A percentile compares a stretch with the other conserved stretches of the same genome.
Conservation (phyloP, 2,797 vertebrate genomes). For the Strix occidentalis region DNA sequence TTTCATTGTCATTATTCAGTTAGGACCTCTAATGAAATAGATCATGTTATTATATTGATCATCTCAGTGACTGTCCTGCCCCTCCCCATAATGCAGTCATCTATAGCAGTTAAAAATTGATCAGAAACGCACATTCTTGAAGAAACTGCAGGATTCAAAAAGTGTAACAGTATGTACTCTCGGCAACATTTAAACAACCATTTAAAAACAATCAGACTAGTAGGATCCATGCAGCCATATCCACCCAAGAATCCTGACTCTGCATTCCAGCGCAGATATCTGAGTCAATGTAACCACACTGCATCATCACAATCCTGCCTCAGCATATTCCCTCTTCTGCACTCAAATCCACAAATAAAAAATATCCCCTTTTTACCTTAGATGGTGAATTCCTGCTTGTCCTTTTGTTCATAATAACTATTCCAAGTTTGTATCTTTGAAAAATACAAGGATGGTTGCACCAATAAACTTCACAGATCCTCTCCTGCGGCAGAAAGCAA, state of each 20-base stretch:
- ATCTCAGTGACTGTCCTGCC: conserved; percentile 6
- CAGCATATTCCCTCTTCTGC: conserved; percentile 52
- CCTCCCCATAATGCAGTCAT: conserved; percentile 59
- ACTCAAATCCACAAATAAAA: conserved; percentile 55
- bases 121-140: conserved; percentile 8
- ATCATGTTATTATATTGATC: conserved; percentile 46
- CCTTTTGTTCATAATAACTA: conserved; percentile 53
- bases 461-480: conserved; percentile 70
- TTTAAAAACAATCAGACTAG: background rate
- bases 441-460: conserved; percentile 29
- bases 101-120: conserved; percentile 3
- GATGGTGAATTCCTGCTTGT: conserved; percentile 35
- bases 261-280: conserved; percentile 46
- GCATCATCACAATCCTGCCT: conserved; percentile 57
- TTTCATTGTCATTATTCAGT: conserved; percentile 16
- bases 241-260: conserved; percentile 36
- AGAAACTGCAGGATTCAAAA: conserved; percentile 14
- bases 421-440: conserved; percentile 54
- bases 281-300: conserved; percentile 36
- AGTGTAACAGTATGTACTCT: background rate
- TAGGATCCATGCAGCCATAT: background rate
- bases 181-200: background rate
- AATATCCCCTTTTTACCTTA: conserved; percentile 75
- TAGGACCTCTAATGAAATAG: conserved; percentile 47
- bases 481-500: conserved; percentile 82